These are phyloP conservation scores for Melanotus villosus DNA, from an alignment of 2,888 invertebrate species.

Conservation along the genomic window DNA sequence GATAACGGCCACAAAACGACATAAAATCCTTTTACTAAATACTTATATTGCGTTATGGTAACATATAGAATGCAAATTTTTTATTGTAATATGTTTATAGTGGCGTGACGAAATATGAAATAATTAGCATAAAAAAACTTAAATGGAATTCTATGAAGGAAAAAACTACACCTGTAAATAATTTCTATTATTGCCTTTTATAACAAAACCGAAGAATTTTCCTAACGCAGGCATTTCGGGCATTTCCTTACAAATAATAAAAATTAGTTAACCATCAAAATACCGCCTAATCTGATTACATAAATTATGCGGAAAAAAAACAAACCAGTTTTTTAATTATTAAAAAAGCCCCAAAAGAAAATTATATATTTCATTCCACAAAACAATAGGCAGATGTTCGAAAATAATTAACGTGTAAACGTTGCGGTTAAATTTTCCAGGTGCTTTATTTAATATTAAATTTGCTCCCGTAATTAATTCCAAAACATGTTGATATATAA, in stretches of 20 bases:
- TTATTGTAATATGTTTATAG: slow-evolving; percentile 39
- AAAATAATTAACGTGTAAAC: too few species aligned
- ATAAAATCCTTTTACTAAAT: slow-evolving; percentile 44
- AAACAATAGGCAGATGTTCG: too few species aligned
- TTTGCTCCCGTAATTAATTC: too few species aligned
- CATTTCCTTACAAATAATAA: neutral
- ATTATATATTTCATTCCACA: too few species aligned
- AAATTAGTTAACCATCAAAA: neutral
- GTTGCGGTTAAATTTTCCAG: too few species aligned
- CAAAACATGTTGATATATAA: too few species aligned
- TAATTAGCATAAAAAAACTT: slow-evolving; percentile 34
- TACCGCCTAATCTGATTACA: neutral
- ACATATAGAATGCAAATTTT: slow-evolving; percentile 45
- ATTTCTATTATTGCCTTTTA: neutral
- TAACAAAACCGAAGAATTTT: neutral
- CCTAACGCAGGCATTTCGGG: neutral
- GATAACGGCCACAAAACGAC: slow-evolving; percentile 39
- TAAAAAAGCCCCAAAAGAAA: too few species aligned
- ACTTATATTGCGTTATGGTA: slow-evolving; percentile 39
- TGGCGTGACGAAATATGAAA: slow-evolving; percentile 41
- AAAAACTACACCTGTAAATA: slow-evolving; percentile 5
- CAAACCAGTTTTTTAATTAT: too few species aligned
- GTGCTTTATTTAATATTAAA: too few species aligned
- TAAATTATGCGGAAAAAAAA: neutral
- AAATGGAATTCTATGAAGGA: slow-evolving; percentile 25